A percentile compares a stretch with the other conserved stretches of the same genome.
These are phyloP conservation scores for Oligia strigilis DNA, from an alignment of 2,888 invertebrate genomes.

Conservation along the genomic window DNA sequence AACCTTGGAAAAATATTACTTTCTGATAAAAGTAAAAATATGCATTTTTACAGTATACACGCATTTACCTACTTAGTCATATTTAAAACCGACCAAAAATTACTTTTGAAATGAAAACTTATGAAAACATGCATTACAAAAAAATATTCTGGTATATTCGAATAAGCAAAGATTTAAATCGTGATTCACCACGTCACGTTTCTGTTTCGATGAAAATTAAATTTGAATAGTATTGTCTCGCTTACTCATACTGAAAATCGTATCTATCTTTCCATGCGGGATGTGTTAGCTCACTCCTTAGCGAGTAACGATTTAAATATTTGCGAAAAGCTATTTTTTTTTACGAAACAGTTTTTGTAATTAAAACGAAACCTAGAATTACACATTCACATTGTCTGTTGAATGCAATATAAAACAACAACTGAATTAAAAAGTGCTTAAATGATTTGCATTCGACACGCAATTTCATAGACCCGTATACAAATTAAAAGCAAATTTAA, in stretches of 20 bases:
- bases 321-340: neutral
- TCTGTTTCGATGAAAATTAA: too few relatives aligned
- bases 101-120: neutral
- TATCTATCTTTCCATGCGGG: neutral
- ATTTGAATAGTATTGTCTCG: too few relatives aligned
- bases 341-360: neutral
- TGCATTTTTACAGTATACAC: constrained; percentile 48
- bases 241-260: too few relatives aligned
- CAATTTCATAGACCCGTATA: neutral
- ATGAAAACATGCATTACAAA: neutral
- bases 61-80: constrained; percentile 50
- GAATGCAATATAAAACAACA: neutral
- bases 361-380: neutral
- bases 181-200: too few relatives aligned
- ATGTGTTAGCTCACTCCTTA: neutral
- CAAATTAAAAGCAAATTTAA: neutral
- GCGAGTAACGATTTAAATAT: neutral
- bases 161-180: neutral
- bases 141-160: neutral
- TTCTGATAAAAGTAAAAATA: constrained; percentile 49
- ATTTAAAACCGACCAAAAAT: constrained; percentile 45
- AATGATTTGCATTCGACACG: neutral
- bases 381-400: neutral
- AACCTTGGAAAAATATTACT: neutral
- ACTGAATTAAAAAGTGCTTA: neutral